Percentiles rank a stretch among this genome's conserved stretches.
Evolutionary conservation across 2,888 invertebrate species (phyloP).

Genomic region (Drosophila mimica): DNA sequence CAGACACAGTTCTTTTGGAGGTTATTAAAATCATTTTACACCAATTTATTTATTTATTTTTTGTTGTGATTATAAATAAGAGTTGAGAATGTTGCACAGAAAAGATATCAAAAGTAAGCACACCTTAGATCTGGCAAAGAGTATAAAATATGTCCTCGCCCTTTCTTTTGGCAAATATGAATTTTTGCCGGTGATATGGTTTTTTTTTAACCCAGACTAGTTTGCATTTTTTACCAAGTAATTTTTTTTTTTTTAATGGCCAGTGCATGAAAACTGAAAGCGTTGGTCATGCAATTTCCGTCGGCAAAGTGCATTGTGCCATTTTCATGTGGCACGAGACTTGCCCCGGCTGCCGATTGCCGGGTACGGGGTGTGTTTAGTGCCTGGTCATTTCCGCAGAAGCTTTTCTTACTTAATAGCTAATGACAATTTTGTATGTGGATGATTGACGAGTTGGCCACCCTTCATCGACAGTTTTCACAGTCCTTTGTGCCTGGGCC

Average conservation of each 20-base stretch:
- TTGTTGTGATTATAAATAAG: too few species aligned
- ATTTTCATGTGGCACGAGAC: slow-evolving; percentile 20
- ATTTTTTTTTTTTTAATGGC: slow-evolving; percentile 14
- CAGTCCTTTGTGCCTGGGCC: not conserved
- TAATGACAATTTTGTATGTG: slow-evolving; percentile 54
- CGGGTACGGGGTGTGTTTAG: slow-evolving; percentile 7
- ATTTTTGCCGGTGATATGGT: slow-evolving; percentile 23
- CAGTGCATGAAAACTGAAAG: slow-evolving; percentile 46
- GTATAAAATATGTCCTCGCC: not conserved
- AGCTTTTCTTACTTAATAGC: slow-evolving; percentile 34
- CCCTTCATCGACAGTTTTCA: slow-evolving; percentile 37
- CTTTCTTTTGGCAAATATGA: not conserved
- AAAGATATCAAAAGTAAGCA: not conserved
- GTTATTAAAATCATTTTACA: too few species aligned
- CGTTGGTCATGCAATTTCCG: slow-evolving; percentile 64
- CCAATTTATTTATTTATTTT: too few species aligned
- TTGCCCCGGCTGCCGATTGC: not conserved
- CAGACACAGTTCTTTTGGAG: not conserved
- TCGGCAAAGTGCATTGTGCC: slow-evolving; percentile 61
- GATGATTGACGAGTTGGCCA: slow-evolving; percentile 54
- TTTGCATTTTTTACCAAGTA: slow-evolving; percentile 31
- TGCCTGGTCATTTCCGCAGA: slow-evolving; percentile 30
- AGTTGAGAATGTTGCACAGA: not conserved
- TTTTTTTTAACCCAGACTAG: slow-evolving; percentile 1
- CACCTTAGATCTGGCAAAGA: not conserved